Base-by-base conservation (phyloP, 1,140 invertebrate species). In the Tribolium castaneum region DNA sequence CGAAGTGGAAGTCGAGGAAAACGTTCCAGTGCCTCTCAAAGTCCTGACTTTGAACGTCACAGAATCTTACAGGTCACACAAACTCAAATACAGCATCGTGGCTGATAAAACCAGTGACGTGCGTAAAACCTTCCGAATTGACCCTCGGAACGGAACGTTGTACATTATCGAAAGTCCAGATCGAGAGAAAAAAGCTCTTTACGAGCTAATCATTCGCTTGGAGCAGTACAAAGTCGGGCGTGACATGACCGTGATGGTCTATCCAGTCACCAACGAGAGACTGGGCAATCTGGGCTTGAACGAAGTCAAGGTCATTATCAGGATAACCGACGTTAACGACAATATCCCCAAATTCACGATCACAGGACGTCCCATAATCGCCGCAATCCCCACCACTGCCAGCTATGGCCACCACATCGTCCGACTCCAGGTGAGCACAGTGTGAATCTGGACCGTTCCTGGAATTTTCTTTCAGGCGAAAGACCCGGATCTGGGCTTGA, bases 321-420 rank as follows among this genome's bases (percentile, higher is more conserved):
- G 91, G 81, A 91, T 96, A 49, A 90, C 91, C 34, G 95, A 96
- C 86, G 90, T 93, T 3, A 96, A 96, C 83, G 94, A 96, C 83
- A 96, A 96, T 84, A 86, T 92, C 2, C 95, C 95, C 0, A 90
- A 90, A 80, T 96, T 96, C 85, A 89, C 89, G 2, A 89, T 89
- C 34, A 91, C 90, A 25, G 93, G 93, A 7, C 87, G 92, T 66
- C 94, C 94, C 0, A 90, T 95, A 50, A 90, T 96, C 0, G 93
- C 94, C 0, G 94, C 94, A 9, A 91, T 96, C 76, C 93, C 94
- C 0, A 91, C 93, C 0, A 92, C 92, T 62, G 94, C 93, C 6
- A 90, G 90, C 77, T 96, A 94, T 84, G 94, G 94, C 1, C 94
- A 95, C 83, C 92, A 94, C 82, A 92, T 96, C 45, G 89, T 94